phyloP scores from a whole-genome alignment of 2,797 vertebrate genomes.

The Diplodus sargus region DNA sequence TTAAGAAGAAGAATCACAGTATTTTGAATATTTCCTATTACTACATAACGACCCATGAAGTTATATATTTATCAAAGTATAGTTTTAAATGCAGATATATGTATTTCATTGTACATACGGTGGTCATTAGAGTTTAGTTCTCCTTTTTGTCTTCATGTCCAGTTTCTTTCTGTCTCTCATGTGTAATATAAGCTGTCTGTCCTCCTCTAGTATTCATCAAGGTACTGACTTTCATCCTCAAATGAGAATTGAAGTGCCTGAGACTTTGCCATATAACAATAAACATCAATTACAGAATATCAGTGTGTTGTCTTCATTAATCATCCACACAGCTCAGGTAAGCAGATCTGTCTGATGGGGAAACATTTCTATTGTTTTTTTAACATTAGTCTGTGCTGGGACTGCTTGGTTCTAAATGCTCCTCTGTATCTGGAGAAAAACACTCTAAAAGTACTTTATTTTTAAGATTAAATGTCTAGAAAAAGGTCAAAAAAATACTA shows the following conservation, averaged over 20 bases:
- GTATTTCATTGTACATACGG: conserved; percentile 85
- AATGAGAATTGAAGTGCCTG: conserved; percentile 93
- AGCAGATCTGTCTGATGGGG: neutral
- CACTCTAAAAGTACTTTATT: neutral
- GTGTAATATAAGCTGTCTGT: conserved; percentile 72
- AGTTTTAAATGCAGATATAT: conserved; percentile 87
- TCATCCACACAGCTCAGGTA: neutral
- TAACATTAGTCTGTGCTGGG: neutral
- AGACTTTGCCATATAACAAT: conserved; percentile 92
- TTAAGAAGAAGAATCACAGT: conserved; percentile 89
- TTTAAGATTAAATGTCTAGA: neutral
- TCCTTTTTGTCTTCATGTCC: conserved; percentile 38
- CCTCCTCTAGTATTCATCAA: conserved; percentile 73
- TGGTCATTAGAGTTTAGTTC: conserved; percentile 75
- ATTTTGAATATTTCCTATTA: conserved; percentile 93
- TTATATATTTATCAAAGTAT: conserved; percentile 89
- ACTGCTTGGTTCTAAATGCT: neutral
- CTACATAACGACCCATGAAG: conserved; percentile 86
- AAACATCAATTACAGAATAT: conserved; percentile 82
- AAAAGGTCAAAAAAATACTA: neutral
- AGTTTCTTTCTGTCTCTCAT: conserved; percentile 59
- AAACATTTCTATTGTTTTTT: neutral
- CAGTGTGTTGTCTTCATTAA: conserved; percentile 8
- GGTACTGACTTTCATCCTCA: conserved; percentile 84
- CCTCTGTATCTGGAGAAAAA: neutral